Evolutionary conservation across 1,140 invertebrate genomes (phyloP), one percentile per base, ranked within the genome.

Genomic region (Maniola jurtina): DNA sequence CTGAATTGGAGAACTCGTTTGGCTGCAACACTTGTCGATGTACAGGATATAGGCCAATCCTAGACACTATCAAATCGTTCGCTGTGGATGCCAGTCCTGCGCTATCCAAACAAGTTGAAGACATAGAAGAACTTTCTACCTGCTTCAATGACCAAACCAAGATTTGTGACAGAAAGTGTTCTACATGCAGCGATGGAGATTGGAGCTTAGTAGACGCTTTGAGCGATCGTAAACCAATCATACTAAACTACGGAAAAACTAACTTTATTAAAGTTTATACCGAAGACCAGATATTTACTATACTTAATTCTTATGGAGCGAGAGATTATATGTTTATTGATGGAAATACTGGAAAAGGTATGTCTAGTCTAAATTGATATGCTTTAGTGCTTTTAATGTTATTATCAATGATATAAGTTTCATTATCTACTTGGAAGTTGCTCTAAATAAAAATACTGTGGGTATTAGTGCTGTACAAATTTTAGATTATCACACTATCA

Each of bases 21-120:
- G 95, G 94, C 9, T 94, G 96, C 65, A 97, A 97, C 80, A 94
- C 97, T 8, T 98, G 97, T 64, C 93, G 97, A 7, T 98, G 97
- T 82, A 98, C 97, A 0, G 97, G 97, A 0, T 98, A 97, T 78
- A 90, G 97, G 50, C 94, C 96, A 0, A 97, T 98, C 72, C 83
- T 97, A 57, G 95, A 97, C 63, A 93, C 95, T 9, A 96, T 97
- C 80, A 97, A 97, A 84, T 93, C 94, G 2, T 94, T 95, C 64
- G 94, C 94, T 0, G 81, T 74, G 0, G 94, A 96, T 76, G 92
- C 93, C 1, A 77, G 84, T 25, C 77, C 87, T 0, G 68, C 92
- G 15, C 76, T 92, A 33, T 81, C 91, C 25, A 75, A 91, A 11
- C 88, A 83, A 45, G 88, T 93, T 50, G 89, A 87, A 35, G 94